Evolutionary conservation across 2,888 invertebrate genomes (phyloP).

Genomic region (Dasypolia templi): DNA sequence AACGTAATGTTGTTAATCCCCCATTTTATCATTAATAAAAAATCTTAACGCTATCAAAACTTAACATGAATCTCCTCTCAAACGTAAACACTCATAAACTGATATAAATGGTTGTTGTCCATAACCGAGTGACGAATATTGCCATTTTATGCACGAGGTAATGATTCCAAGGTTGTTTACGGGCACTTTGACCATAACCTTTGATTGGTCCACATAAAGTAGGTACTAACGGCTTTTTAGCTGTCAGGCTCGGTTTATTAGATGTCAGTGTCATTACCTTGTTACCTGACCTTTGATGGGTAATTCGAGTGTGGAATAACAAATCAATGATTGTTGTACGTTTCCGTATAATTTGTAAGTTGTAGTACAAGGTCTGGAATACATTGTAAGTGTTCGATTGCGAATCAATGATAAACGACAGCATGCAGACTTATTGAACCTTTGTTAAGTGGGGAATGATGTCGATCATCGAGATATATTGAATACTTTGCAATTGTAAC

Average conservation of each 20-base stretch:
- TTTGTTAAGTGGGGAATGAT: not conserved
- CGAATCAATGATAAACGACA: conserved; percentile 1
- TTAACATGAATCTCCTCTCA: conserved; percentile 67
- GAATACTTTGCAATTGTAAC: not conserved
- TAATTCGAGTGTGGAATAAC: conserved; percentile 27
- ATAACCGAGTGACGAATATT: conserved; percentile 75
- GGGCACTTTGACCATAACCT: conserved; percentile 45
- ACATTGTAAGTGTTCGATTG: conserved; percentile 14
- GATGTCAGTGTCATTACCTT: conserved; percentile 47
- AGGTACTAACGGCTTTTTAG: conserved; percentile 34
- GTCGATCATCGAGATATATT: not conserved
- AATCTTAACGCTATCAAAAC: conserved; percentile 67
- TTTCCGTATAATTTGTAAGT: conserved; percentile 34
- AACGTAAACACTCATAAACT: conserved; percentile 68
- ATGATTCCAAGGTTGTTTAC: conserved; percentile 75
- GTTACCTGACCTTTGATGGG: conserved; percentile 44
- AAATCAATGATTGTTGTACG: conserved; percentile 33
- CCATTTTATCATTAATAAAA: conserved; percentile 66
- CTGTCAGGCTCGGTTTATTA: conserved; percentile 54
- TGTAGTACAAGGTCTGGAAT: not conserved
- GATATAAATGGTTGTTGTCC: conserved; percentile 74
- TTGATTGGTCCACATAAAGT: conserved; percentile 60
- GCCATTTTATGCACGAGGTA: conserved; percentile 69
- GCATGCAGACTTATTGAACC: conserved; percentile 3
- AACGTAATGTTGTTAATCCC: conserved; percentile 43